phyloP scores from a whole-genome alignment of 2,888 invertebrate genomes.

The Drosophila anomelani region DNA sequence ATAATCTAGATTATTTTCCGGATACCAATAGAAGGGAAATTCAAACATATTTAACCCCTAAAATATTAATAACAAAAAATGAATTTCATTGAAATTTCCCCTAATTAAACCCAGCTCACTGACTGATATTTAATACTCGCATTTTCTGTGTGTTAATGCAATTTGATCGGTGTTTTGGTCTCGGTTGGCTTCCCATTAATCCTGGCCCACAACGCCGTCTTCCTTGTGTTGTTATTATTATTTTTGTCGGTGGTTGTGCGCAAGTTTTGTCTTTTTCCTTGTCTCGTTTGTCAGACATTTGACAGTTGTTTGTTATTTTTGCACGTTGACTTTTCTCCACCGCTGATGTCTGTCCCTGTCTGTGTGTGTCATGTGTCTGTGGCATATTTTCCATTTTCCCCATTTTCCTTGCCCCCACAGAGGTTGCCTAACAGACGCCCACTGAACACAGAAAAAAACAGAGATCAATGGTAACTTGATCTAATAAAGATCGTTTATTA shows the following conservation, averaged over 20 bases:
- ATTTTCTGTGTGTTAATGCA: constrained; percentile 35
- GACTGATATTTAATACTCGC: constrained; percentile 22
- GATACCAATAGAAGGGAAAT: neutral
- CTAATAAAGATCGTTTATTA: neutral
- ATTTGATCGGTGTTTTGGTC: constrained; percentile 35
- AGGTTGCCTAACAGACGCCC: constrained; percentile 76
- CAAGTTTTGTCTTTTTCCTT: constrained; percentile 76
- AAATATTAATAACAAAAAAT: neutral
- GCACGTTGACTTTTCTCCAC: constrained; percentile 73
- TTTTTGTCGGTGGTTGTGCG: constrained; percentile 38
- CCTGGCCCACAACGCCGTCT: constrained; percentile 36
- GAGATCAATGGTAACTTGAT: neutral
- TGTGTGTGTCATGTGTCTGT: constrained; percentile 63
- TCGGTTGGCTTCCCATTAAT: constrained; percentile 35
- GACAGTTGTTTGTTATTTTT: constrained; percentile 81
- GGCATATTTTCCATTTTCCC: constrained; percentile 60
- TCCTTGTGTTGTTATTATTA: constrained; percentile 32
- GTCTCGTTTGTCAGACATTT: constrained; percentile 82
- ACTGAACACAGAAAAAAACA: constrained; percentile 43
- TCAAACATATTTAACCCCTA: neutral
- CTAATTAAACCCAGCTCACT: constrained; percentile 20
- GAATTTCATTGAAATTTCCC: neutral
- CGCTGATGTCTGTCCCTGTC: constrained; percentile 26
- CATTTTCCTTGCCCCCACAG: constrained; percentile 53
- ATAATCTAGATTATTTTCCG: neutral